Conservation (phyloP, 1,140 invertebrate genomes). For the Drosophila truncata region DNA sequence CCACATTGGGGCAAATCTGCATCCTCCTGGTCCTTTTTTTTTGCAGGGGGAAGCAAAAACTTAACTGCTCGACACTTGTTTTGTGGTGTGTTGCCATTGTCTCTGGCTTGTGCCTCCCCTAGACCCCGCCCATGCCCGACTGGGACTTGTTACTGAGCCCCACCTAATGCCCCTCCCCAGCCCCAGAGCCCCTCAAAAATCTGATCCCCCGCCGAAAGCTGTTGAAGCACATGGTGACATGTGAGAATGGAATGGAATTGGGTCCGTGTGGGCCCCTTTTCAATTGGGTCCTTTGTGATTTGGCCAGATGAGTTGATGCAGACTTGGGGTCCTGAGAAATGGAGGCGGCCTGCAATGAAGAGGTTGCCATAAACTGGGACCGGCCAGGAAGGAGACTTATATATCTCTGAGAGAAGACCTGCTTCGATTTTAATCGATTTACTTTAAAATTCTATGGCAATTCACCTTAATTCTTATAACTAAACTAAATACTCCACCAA, state of each 20-base stretch:
- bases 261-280: constrained; percentile 44
- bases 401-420: background rate
- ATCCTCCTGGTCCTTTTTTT: constrained; percentile 23
- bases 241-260: constrained; percentile 60
- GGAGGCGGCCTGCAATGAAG: constrained; percentile 12
- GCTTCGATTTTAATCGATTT: background rate
- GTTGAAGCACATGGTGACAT: constrained; percentile 75
- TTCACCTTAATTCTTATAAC: background rate
- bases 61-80: constrained; percentile 81
- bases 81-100: constrained; percentile 79
- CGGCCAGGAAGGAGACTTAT: background rate
- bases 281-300: constrained; percentile 56
- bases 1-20: constrained; percentile 32
- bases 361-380: constrained; percentile 14
- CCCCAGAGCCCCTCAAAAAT: constrained; percentile 42
- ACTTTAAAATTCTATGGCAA: background rate
- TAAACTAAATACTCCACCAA: background rate
- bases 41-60: constrained; percentile 59
- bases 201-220: constrained; percentile 65
- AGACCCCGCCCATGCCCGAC: background rate
- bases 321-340: constrained; percentile 7
- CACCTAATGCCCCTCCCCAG: constrained; percentile 3
- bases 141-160: constrained; percentile 65
- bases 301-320: constrained; percentile 3
- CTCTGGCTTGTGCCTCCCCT: constrained; percentile 6